A percentile compares a stretch with the other conserved stretches of the same genome.
These are phyloP conservation scores for Aphelenchoides fujianensis DNA, from an alignment of 1,140 invertebrate genomes.

Conservation along the genomic window DNA sequence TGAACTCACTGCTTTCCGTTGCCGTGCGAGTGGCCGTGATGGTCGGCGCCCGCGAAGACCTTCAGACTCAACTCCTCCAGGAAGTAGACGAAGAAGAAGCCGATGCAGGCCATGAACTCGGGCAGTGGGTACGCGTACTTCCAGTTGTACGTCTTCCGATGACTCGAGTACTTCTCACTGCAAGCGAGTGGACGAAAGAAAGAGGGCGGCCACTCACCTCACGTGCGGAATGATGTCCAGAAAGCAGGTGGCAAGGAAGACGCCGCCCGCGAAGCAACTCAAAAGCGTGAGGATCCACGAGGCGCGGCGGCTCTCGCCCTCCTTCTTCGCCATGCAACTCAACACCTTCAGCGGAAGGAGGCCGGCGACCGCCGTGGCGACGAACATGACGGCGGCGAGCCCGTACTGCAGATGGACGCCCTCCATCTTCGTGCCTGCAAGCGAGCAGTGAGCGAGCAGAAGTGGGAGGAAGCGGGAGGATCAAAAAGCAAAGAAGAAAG, in stretches of 20 bases:
- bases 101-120: conserved; percentile 53
- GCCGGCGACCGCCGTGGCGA: conserved; percentile 51
- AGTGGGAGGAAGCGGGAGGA: too few relatives aligned
- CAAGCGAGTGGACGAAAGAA: not conserved
- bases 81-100: conserved; percentile 61
- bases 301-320: conserved; percentile 27
- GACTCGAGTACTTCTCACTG: conserved; percentile 46
- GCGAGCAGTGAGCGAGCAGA: too few relatives aligned
- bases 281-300: conserved; percentile 65
- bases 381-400: conserved; percentile 52
- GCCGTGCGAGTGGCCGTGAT: conserved; percentile 40
- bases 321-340: conserved; percentile 28
- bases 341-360: conserved; percentile 47
- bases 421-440: conserved; percentile 37
- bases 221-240: conserved; percentile 82
- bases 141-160: conserved; percentile 28
- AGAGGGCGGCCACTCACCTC: conserved; percentile 69
- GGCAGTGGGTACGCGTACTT: conserved; percentile 46
- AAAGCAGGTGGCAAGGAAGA: conserved; percentile 77
- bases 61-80: conserved; percentile 52
- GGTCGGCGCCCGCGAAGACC: conserved; percentile 39
- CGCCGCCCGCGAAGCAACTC: conserved; percentile 79
- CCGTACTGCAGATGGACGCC: conserved; percentile 40
- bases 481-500: conserved; percentile 20
- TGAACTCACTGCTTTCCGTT: too few relatives aligned